Percentiles rank a stretch among this genome's conserved stretches.
Conservation (phyloP, 1,140 invertebrate genomes). For the Sitodiplosis mosellana region DNA sequence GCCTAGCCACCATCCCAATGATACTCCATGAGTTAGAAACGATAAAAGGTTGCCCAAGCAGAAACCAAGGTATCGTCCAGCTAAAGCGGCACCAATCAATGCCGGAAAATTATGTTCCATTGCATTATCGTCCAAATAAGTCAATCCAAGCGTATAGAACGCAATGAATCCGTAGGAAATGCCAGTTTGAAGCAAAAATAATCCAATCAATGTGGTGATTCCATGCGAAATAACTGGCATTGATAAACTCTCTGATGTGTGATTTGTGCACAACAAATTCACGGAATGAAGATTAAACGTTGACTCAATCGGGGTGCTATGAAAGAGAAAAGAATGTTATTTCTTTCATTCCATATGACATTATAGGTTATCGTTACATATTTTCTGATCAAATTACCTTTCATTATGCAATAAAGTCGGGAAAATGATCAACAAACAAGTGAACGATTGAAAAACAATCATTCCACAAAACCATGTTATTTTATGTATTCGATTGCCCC, state of each 20-base stretch:
- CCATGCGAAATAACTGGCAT: neutral
- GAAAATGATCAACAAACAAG: conserved; percentile 32
- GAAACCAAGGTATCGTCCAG: conserved; percentile 16
- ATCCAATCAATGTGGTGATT: conserved; percentile 24
- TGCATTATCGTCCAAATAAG: conserved; percentile 48
- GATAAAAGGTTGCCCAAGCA: conserved; percentile 22
- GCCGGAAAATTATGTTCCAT: conserved; percentile 32
- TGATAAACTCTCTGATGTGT: neutral
- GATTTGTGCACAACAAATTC: neutral
- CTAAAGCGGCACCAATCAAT: conserved; percentile 15
- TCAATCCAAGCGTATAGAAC: conserved; percentile 41
- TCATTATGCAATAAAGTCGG: conserved; percentile 29
- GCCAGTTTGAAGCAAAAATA: conserved; percentile 37
- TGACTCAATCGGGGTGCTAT: neutral
- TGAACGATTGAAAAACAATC: conserved; percentile 32
- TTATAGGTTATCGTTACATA: neutral
- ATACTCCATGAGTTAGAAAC: conserved; percentile 13
- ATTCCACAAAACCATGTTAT: conserved; percentile 36
- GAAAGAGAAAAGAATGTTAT: neutral
- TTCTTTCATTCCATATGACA: neutral
- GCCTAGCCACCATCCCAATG: conserved; percentile 29
- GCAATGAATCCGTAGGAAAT: conserved; percentile 36
- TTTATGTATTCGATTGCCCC: conserved; percentile 37
- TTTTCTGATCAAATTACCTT: conserved; percentile 10
- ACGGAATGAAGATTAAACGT: neutral